Base-by-base conservation (phyloP, 2,888 invertebrate genomes). In the Archaeoteleia sp. region DNA sequence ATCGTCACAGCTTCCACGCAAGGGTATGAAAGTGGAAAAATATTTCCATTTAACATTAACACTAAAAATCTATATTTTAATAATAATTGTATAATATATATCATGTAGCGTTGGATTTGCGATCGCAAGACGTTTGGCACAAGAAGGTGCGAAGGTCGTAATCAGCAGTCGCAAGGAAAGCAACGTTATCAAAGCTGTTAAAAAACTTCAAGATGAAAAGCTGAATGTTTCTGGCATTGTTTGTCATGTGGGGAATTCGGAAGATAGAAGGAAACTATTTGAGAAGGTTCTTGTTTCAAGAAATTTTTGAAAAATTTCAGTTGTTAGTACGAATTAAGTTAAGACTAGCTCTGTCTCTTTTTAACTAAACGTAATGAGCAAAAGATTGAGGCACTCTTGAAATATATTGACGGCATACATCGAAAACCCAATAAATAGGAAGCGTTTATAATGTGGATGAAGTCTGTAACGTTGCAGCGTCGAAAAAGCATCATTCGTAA, bases 101-200 rank as follows among this genome's bases (percentile, higher is more conserved):
- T 51, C 53, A 70, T 85, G 43, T 75, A 93, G 94, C 9, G 98
- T 98, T 85, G 98, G 98, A 2, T 93, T 91, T 83, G 93, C 96
- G 0, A 96, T 97, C 76, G 98, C 97, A 1, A 90, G 91, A 80
- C 88, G 96, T 60, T 87, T 98, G 40, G 95, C 92, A 3, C 87
- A 88, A 77, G 97, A 98, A 87, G 98, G 98, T 30, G 98, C 97
- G 1, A 91, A 92, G 55, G 95, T 98, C 5, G 90, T 98, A 67
- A 89, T 98, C 34, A 95, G 97, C 83, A 97, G 97, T 79, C 89
- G 98, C 61, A 96, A 95, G 83, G 90, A 94, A 82, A 87, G 89
- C 17, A 96, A 98, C 87, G 98, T 98, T 0, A 89, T 91, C 37
- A 88, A 87, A 54, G 95, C 97, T 0, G 89, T 96, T 0, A 85